Conservation (phyloP, 2,888 invertebrate genomes). For the Seladonia tumulorum region DNA sequence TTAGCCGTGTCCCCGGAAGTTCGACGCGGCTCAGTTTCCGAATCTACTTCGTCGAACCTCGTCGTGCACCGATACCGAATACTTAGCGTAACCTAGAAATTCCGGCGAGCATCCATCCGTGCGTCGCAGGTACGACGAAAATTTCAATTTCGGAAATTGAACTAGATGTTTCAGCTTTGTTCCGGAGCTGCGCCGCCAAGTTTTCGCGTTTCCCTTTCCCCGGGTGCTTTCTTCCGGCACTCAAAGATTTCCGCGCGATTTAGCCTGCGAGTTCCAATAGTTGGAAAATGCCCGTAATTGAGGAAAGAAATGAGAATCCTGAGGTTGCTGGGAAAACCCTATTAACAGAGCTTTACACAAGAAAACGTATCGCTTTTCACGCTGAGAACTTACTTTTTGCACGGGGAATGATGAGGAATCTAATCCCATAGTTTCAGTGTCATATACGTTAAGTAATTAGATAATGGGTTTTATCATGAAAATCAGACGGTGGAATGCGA, state of each 20-base stretch:
- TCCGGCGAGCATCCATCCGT: background rate
- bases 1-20: slow-evolving; percentile 11
- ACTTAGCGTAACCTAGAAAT: slow-evolving; percentile 22
- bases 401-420: too few relatives aligned
- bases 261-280: background rate
- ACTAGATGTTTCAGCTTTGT: slow-evolving; percentile 8
- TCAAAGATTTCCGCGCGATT: slow-evolving; percentile 29
- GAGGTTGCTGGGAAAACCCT: background rate
- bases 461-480: background rate
- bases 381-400: background rate
- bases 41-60: background rate
- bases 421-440: too few relatives aligned
- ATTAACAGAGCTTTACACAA: background rate
- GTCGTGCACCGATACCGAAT: background rate
- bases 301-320: slow-evolving; percentile 10
- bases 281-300: slow-evolving; percentile 23
- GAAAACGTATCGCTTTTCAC: background rate
- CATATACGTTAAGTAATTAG: too few relatives aligned
- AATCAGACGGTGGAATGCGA: too few relatives aligned
- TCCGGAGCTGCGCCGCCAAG: slow-evolving; percentile 13
- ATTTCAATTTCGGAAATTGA: background rate
- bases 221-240: background rate
- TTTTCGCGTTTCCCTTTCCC: slow-evolving; percentile 34
- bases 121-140: background rate
- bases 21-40: background rate